phyloP scores from a whole-genome alignment of 2,797 vertebrate genomes.

The Eulemur mongoz region DNA sequence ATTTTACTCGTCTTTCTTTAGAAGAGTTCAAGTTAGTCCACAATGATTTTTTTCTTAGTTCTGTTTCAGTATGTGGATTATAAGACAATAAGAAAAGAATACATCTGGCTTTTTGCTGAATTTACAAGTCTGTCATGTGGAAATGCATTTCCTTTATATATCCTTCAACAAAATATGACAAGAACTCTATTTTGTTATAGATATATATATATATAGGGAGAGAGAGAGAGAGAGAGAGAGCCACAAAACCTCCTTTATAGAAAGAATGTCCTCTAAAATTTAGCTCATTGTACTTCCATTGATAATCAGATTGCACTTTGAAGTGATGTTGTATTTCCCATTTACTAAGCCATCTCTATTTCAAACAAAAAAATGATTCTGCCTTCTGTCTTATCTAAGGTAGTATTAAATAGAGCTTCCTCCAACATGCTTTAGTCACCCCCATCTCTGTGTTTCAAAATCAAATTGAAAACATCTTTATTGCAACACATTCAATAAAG shows the following conservation, averaged over 20 bases:
- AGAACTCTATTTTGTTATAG: background rate
- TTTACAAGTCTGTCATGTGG: slow-evolving; percentile 28
- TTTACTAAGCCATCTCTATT: slow-evolving; percentile 27
- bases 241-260: background rate
- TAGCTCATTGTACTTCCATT: background rate
- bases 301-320: slow-evolving; percentile 21
- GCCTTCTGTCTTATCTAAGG: background rate
- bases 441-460: background rate
- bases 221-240: too few relatives aligned
- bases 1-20: background rate
- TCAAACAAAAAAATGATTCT: background rate
- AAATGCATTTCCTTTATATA: background rate
- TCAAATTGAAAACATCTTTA: slow-evolving; percentile 51
- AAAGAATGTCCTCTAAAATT: background rate
- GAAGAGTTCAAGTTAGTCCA: slow-evolving; percentile 26
- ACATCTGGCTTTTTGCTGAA: slow-evolving; percentile 50
- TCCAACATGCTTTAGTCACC: background rate
- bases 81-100: background rate
- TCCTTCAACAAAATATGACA: slow-evolving; percentile 64
- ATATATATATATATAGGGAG: background rate
- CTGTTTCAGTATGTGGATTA: background rate
- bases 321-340: background rate
- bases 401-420: background rate
- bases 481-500: background rate
- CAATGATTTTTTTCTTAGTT: background rate